Evolutionary conservation across 2,113 vertebrate species (phyloP).

Genomic region (Dasyurus viverrinus): DNA sequence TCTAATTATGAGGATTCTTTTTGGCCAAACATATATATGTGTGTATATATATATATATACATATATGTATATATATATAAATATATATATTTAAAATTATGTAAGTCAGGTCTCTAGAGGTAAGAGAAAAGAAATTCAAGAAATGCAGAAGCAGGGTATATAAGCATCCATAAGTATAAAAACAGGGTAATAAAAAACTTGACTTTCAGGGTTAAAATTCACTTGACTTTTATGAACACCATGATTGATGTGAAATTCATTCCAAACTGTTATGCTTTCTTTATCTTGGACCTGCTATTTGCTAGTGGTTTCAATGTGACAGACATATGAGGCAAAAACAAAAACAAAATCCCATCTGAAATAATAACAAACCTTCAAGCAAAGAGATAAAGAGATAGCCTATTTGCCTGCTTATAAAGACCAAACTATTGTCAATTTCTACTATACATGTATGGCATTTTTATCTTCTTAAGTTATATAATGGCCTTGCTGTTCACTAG

Average conservation of each 20-base stretch:
- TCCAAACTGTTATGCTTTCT: neutral
- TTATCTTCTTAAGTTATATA: neutral
- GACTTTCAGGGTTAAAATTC: neutral
- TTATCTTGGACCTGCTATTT: neutral
- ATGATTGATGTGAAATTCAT: neutral
- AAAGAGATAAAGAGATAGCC: neutral
- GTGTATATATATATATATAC: too few relatives aligned
- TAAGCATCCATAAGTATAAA: too few relatives aligned
- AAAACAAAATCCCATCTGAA: neutral
- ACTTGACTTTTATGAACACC: neutral
- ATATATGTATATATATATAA: too few relatives aligned
- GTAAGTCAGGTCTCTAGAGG: neutral
- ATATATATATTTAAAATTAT: neutral
- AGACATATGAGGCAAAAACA: neutral
- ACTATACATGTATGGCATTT: neutral
- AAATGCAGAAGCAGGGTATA: neutral
- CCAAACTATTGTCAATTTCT: neutral
- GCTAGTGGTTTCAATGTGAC: neutral
- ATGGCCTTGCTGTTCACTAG: neutral
- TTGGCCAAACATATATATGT: neutral
- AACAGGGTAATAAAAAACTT: neutral
- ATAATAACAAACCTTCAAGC: neutral
- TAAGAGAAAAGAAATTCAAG: neutral
- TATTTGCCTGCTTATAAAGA: neutral
- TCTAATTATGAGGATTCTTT: neutral